Evolutionary conservation across 1,140 invertebrate species (phyloP).

Genomic region (Chlorops oryzae): DNA sequence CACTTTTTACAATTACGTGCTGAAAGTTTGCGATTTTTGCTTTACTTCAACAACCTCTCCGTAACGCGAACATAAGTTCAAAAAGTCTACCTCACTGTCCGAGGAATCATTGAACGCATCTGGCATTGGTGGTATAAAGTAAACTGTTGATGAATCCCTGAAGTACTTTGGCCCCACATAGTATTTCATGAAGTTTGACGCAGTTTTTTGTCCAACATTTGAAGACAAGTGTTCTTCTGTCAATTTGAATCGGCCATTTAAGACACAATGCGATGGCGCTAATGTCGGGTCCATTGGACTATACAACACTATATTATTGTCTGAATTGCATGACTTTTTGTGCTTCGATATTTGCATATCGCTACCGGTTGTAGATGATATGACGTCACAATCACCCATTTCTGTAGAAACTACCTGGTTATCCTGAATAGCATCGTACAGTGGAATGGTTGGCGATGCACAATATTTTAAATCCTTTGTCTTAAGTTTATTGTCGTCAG

Average conservation of each 20-base stretch:
- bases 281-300: background rate
- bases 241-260: constrained; percentile 19
- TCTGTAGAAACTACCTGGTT: background rate
- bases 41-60: too few relatives aligned
- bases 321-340: background rate
- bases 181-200: constrained; percentile 31
- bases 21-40: too few relatives aligned
- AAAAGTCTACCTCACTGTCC: constrained; percentile 30
- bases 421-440: background rate
- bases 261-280: too few relatives aligned
- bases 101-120: constrained; percentile 4
- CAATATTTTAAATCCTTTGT: too few relatives aligned
- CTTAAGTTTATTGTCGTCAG: too few relatives aligned
- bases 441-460: background rate
- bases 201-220: constrained; percentile 26
- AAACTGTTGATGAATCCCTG: constrained; percentile 27
- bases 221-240: constrained; percentile 24
- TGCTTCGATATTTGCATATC: constrained; percentile 10
- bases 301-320: background rate
- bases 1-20: too few relatives aligned
- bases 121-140: constrained; percentile 29
- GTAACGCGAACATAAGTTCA: too few relatives aligned
- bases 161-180: constrained; percentile 29
- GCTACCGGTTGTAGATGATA: constrained; percentile 29
- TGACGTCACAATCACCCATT: constrained; percentile 34